Conservation (phyloP, 2,888 invertebrate genomes). For the Ophraella communa region DNA sequence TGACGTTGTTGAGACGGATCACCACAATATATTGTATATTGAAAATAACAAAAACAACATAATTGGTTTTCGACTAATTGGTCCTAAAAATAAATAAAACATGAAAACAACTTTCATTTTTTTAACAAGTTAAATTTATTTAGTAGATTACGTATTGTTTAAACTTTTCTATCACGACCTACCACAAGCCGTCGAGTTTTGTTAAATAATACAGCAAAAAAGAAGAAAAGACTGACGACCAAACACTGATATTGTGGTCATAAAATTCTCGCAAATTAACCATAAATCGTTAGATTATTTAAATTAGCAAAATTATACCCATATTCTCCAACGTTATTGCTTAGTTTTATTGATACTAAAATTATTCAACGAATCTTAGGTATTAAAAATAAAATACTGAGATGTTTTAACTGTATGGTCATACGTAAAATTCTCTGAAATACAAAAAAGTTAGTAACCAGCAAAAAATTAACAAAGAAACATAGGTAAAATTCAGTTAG, state of each 20-base stretch:
- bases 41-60: no score
- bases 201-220: background rate
- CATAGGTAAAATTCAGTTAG: no score
- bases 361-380: slow-evolving; percentile 7
- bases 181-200: slow-evolving; percentile 8
- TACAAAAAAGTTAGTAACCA: no score
- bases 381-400: background rate
- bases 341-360: slow-evolving; percentile 17
- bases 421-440: background rate
- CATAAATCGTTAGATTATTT: slow-evolving; percentile 19
- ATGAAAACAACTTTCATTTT: no score
- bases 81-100: no score
- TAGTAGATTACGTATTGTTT: no score
- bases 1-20: no score
- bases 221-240: slow-evolving; percentile 5
- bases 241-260: background rate
- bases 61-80: no score
- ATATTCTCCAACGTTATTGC: slow-evolving; percentile 11
- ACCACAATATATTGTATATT: no score
- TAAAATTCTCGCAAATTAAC: slow-evolving; percentile 17
- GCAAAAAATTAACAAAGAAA: no score
- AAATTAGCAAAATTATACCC: slow-evolving; percentile 19
- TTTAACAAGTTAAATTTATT: no score
- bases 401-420: slow-evolving; percentile 7
- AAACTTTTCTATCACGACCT: slow-evolving; percentile 3